Base-by-base conservation (phyloP, 2,113 vertebrate species). In the Halichoerus grypus region DNA sequence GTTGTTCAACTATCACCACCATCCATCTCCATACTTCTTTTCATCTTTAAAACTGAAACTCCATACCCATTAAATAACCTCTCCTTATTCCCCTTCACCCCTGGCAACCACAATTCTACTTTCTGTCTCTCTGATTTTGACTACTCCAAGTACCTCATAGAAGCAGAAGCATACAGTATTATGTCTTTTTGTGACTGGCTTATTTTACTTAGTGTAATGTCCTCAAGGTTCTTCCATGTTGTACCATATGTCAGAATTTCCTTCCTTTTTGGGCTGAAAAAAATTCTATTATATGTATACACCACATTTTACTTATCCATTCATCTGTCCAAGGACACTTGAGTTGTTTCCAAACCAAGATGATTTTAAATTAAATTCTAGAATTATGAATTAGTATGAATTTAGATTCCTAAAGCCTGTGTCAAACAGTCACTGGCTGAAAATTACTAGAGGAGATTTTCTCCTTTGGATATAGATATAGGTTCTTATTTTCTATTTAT, bases 351-450 rank as follows among this genome's bases (percentile, higher is more conserved):
- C 28, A 90, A 51, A 9, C 39, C 42, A 63, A 63, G 39, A 39
- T 31, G 42, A 83, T 92, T 92, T 76, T 65, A 87, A 67, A 86
- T 86, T 85, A 90, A 96, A 65, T 69, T 65, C 22, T 8, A 71
- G 13, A 53, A n/a, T 92, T 93, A 15, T 88, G 16, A 67, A 93
- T 69, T 71, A 76, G 4, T 80, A 21, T 93, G 14, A 80, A 80
- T 80, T 80, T 55, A 53, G 42, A 85, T 84, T 76, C 59, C 46
- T 95, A 85, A 86, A 18, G 3, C 4, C 31, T 46, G 15, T 85
- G 8, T 72, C 36, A 85, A 42, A 13, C 14, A 31, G 46, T 33
- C 59, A 77, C 55, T 36, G 8, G 16, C 28, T 91, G 84, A 63
- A 88, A 88, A 67, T 36, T 77, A 49, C 49, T 15, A 85, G 12